These are phyloP conservation scores for Saimiri boliviensis DNA, from an alignment of 2,113 vertebrate species.

Conservation along the genomic window DNA sequence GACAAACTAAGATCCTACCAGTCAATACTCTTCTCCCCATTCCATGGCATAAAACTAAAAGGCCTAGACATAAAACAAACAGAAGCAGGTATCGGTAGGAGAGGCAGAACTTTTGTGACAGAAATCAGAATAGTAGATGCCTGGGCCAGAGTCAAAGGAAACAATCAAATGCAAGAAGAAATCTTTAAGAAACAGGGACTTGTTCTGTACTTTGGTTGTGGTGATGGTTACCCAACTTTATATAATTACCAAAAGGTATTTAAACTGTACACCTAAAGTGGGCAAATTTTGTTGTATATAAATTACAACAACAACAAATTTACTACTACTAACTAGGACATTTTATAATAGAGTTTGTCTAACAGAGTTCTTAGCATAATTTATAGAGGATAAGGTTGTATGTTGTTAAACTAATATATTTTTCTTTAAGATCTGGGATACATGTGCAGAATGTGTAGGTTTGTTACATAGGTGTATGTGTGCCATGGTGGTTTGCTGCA, in stretches of 20 bases:
- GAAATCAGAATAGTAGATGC: background rate
- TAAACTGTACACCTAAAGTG: background rate
- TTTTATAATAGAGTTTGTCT: background rate
- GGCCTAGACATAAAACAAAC: background rate
- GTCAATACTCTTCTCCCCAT: background rate
- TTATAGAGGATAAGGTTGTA: background rate
- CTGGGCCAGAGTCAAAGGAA: background rate
- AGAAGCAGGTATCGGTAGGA: background rate
- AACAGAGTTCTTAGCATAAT: background rate
- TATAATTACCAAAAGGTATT: conserved; percentile 15
- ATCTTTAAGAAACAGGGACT: background rate
- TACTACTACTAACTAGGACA: background rate
- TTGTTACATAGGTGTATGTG: no score
- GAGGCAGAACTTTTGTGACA: background rate
- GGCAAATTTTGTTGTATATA: background rate
- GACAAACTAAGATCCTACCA: background rate
- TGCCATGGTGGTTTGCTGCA: no score
- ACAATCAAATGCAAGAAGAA: background rate
- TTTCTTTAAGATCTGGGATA: no score
- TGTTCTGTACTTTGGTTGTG: background rate
- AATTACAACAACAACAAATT: background rate
- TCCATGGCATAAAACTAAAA: background rate
- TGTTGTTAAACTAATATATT: background rate
- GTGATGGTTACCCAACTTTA: background rate
- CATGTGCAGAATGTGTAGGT: no score